Evolutionary conservation across 2,113 vertebrate genomes (phyloP).

Genomic region (Bos indicus): DNA sequence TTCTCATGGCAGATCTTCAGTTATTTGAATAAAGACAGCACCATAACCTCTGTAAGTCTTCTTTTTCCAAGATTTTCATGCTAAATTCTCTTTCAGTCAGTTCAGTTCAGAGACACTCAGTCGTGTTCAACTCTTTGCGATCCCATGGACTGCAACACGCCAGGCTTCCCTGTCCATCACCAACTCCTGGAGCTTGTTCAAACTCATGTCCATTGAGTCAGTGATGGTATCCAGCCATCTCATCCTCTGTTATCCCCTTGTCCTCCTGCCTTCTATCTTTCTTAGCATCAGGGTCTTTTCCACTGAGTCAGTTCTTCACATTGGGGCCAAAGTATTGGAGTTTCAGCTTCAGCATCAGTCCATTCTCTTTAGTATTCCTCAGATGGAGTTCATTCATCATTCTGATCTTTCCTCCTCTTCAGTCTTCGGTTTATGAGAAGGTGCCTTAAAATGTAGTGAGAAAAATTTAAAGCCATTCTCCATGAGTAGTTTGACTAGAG

Average conservation of each 20-base stretch:
- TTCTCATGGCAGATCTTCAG: neutral
- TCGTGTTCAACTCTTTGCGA: neutral
- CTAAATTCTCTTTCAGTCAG: neutral
- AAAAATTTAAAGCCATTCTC: neutral
- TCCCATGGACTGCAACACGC: neutral
- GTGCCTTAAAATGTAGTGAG: neutral
- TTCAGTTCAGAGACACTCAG: neutral
- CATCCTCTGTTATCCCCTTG: neutral
- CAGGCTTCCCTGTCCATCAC: neutral
- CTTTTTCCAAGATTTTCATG: neutral
- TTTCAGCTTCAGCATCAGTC: neutral
- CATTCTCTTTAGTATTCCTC: neutral
- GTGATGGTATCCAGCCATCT: neutral
- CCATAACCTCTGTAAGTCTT: neutral
- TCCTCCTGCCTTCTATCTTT: neutral
- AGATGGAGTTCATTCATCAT: neutral
- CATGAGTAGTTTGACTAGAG: neutral
- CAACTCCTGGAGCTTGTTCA: neutral
- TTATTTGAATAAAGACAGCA: neutral
- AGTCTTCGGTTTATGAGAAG: neutral
- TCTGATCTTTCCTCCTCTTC: neutral
- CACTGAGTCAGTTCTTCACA: neutral
- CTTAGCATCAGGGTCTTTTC: neutral
- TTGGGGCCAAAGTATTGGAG: neutral
- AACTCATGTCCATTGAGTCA: neutral